These are phyloP conservation scores for Limenitis camilla DNA, from an alignment of 2,888 invertebrate species.

Conservation along the genomic window DNA sequence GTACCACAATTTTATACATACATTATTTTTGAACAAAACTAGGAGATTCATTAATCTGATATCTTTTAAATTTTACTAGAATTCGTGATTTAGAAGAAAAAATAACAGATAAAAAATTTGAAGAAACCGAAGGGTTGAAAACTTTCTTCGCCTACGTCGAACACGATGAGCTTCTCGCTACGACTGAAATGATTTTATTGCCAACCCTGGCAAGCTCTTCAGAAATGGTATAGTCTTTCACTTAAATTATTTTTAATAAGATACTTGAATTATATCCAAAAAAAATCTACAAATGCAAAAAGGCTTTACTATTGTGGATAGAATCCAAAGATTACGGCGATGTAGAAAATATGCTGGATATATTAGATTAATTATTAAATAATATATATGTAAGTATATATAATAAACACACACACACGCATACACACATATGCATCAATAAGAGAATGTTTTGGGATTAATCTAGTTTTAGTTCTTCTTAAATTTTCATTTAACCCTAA, in stretches of 20 bases:
- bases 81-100: slow-evolving; percentile 25
- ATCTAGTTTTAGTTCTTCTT: no score
- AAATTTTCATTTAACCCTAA: no score
- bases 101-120: slow-evolving; percentile 16
- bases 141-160: slow-evolving; percentile 39
- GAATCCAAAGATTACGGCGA: no score
- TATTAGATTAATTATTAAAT: no score
- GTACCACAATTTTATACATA: not conserved
- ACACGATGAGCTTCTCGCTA: slow-evolving; percentile 44
- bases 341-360: no score
- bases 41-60: not conserved
- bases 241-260: not conserved
- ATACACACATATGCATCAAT: no score
- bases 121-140: slow-evolving; percentile 33
- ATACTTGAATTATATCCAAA: no score
- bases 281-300: no score
- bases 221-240: slow-evolving; percentile 24
- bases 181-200: slow-evolving; percentile 39
- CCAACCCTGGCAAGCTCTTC: slow-evolving; percentile 33
- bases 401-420: no score
- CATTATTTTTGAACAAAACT: not conserved
- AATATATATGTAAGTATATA: no score
- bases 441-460: no score
- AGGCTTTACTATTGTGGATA: no score
- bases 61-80: slow-evolving; percentile 17